These are phyloP conservation scores for Harpalus rubripes DNA, from an alignment of 2,888 invertebrate species.

Conservation along the genomic window DNA sequence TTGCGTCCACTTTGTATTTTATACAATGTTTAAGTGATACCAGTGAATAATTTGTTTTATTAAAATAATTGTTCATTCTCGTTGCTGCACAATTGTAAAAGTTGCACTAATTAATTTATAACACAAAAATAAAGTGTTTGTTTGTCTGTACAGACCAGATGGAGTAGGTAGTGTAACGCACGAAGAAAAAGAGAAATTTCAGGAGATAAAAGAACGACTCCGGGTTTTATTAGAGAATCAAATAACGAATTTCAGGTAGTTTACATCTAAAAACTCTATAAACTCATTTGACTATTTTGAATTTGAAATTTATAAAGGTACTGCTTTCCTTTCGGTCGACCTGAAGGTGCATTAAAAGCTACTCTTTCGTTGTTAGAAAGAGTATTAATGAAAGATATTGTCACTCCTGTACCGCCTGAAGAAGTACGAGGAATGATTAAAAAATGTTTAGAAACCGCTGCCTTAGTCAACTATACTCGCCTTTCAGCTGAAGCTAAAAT, in stretches of 20 bases:
- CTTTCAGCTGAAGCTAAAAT: conserved; percentile 98
- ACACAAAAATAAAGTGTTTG: conserved; percentile 7
- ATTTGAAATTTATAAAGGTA: conserved; percentile 81
- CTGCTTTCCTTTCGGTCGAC: conserved; percentile 99
- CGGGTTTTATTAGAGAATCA: conserved; percentile 96
- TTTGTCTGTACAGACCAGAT: conserved; percentile 87
- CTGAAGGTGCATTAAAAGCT: conserved; percentile 98
- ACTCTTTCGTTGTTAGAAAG: conserved; percentile 97
- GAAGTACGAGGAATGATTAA: conserved; percentile 98
- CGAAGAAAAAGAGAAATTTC: conserved; percentile 98
- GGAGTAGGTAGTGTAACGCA: conserved; percentile 99
- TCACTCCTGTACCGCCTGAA: conserved; percentile 96
- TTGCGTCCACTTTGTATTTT: no score
- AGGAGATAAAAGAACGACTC: conserved; percentile 97
- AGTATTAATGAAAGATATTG: conserved; percentile 99
- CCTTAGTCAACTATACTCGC: conserved; percentile 97
- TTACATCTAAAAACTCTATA: neutral
- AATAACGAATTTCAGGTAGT: conserved; percentile 97
- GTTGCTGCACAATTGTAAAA: no score
- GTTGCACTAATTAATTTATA: neutral
- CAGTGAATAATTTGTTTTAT: no score
- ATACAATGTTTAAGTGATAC: no score
- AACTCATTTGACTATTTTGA: conserved; percentile 12
- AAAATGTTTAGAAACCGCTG: conserved; percentile 98
- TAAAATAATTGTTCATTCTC: no score